These are phyloP conservation scores for Vimba vimba DNA, from an alignment of 2,113 vertebrate genomes.

Conservation along the genomic window DNA sequence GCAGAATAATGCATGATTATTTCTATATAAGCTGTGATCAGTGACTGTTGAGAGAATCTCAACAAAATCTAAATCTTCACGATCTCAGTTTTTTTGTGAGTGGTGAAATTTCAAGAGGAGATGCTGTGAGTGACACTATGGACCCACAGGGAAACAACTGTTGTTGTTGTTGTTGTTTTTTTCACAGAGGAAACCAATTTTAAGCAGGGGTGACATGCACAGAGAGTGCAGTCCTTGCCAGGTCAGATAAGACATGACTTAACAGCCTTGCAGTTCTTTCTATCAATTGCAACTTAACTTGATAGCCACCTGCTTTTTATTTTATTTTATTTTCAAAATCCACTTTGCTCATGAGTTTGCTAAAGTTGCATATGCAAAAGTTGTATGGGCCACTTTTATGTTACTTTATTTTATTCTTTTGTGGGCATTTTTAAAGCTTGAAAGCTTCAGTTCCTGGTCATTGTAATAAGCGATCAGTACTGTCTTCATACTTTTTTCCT, in stretches of 20 bases:
- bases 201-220: too few relatives aligned
- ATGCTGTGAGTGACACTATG: not conserved
- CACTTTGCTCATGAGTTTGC: not conserved
- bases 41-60: not conserved
- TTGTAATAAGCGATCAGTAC: not conserved
- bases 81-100: not conserved
- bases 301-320: not conserved
- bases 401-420: not conserved
- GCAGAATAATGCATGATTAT: not conserved
- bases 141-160: not conserved
- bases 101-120: not conserved
- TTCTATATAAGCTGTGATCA: not conserved
- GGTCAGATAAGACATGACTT: not conserved
- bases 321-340: not conserved
- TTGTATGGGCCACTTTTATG: not conserved
- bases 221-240: not conserved
- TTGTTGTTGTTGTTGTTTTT: not conserved
- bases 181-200: not conserved
- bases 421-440: not conserved
- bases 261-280: not conserved
- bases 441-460: not conserved
- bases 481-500: not conserved
- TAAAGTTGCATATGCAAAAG: not conserved
- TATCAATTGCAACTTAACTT: not conserved
- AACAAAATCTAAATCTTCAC: not conserved